These are phyloP conservation scores for Antheraea yamamai DNA, from an alignment of 2,888 invertebrate species.

Conservation along the genomic window DNA sequence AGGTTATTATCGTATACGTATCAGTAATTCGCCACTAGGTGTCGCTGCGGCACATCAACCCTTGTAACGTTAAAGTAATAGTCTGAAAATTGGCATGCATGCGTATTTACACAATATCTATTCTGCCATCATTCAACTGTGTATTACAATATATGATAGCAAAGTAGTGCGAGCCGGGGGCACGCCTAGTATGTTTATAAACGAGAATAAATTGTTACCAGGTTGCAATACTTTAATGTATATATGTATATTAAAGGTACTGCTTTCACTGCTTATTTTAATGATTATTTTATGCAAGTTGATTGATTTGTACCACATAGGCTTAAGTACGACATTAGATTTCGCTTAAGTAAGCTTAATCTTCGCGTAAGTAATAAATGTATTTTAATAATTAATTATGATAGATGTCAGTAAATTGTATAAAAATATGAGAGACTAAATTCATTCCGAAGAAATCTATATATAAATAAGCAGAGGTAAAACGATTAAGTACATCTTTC, in stretches of 20 bases:
- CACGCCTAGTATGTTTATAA: not conserved
- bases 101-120: too few species aligned
- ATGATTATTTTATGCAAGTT: slow-evolving; percentile 17
- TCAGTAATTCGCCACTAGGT: too few species aligned
- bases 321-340: slow-evolving; percentile 15
- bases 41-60: too few species aligned
- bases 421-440: not conserved
- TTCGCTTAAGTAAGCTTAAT: slow-evolving; percentile 7
- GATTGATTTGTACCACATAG: not conserved
- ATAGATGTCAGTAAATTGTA: not conserved
- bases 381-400: not conserved
- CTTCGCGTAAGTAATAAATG: not conserved
- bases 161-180: too few species aligned
- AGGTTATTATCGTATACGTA: too few species aligned
- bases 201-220: not conserved
- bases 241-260: not conserved
- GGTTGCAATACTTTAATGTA: not conserved
- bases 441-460: not conserved
- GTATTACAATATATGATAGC: too few species aligned
- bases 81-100: too few species aligned
- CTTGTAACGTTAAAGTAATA: too few species aligned
- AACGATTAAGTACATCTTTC: too few species aligned
- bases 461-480: too few species aligned
- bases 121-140: too few species aligned
- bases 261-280: slow-evolving; percentile 23